Evolutionary conservation across 1,140 invertebrate genomes (phyloP).

Genomic region (Potamilus streckersoni): DNA sequence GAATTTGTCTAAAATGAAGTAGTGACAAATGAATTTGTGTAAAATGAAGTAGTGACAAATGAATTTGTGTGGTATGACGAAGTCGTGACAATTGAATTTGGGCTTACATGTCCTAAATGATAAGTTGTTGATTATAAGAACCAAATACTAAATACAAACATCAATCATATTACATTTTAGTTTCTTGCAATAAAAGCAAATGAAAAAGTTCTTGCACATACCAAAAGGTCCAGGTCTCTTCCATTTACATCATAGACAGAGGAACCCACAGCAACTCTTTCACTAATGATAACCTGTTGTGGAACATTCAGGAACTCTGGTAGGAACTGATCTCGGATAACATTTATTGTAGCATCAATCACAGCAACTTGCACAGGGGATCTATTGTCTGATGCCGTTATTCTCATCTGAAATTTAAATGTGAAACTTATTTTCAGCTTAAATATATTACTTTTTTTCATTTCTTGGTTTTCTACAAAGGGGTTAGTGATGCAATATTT

Average conservation of each 20-base stretch:
- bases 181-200: background rate
- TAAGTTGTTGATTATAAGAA: too few relatives aligned
- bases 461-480: background rate
- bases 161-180: background rate
- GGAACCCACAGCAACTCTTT: constrained; percentile 31
- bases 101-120: too few relatives aligned
- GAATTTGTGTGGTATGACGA: too few relatives aligned
- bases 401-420: constrained; percentile 33
- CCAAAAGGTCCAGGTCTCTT: constrained; percentile 44
- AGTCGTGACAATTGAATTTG: too few relatives aligned
- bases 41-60: too few relatives aligned
- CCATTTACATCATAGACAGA: constrained; percentile 39
- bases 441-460: background rate
- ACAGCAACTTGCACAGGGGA: constrained; percentile 28
- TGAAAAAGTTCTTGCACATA: constrained; percentile 13
- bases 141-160: background rate
- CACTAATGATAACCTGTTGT: constrained; percentile 32
- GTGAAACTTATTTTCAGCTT: background rate
- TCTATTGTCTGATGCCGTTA: constrained; percentile 43
- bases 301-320: constrained; percentile 39
- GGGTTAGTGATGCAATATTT: background rate
- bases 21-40: too few relatives aligned
- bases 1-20: too few relatives aligned
- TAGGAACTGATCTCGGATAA: constrained; percentile 41
- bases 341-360: constrained; percentile 40